phyloP scores from a whole-genome alignment of 2,113 vertebrate species.

The Menidia beryllina region DNA sequence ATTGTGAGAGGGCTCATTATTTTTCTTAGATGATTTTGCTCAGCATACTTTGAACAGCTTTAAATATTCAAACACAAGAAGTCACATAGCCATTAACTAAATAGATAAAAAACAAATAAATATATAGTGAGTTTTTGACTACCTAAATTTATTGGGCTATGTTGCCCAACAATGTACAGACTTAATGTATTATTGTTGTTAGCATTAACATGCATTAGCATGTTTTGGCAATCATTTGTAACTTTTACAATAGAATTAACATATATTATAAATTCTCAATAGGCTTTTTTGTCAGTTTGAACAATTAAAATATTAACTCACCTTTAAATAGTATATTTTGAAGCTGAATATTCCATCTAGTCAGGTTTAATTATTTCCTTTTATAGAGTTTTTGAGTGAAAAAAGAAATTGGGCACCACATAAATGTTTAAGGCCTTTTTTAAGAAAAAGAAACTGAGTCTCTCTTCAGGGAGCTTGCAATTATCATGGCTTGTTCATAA shows the following conservation, averaged over 20 bases:
- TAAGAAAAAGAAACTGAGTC: too few relatives aligned
- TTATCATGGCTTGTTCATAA: background rate
- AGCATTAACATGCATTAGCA: background rate
- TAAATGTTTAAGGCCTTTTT: background rate
- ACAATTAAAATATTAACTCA: background rate
- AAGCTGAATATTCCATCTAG: background rate
- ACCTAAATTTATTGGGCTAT: too few relatives aligned
- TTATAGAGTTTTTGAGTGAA: too few relatives aligned
- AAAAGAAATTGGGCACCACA: background rate
- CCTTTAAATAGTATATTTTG: background rate
- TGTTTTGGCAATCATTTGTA: constrained; percentile 11
- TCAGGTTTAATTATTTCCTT: background rate
- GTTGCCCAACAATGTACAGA: too few relatives aligned
- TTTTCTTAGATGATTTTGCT: background rate
- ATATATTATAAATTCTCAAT: background rate
- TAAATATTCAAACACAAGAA: background rate
- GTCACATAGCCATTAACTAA: too few relatives aligned
- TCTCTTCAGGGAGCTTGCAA: background rate
- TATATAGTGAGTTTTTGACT: background rate
- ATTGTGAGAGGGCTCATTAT: background rate
- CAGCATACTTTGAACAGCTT: constrained; percentile 7
- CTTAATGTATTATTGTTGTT: background rate
- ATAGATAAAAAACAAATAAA: too few relatives aligned
- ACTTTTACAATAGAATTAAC: background rate
- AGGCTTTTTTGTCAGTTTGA: background rate